These are phyloP conservation scores for Hystrix brachyura DNA, from an alignment of 2,113 vertebrate species.

Conservation along the genomic window DNA sequence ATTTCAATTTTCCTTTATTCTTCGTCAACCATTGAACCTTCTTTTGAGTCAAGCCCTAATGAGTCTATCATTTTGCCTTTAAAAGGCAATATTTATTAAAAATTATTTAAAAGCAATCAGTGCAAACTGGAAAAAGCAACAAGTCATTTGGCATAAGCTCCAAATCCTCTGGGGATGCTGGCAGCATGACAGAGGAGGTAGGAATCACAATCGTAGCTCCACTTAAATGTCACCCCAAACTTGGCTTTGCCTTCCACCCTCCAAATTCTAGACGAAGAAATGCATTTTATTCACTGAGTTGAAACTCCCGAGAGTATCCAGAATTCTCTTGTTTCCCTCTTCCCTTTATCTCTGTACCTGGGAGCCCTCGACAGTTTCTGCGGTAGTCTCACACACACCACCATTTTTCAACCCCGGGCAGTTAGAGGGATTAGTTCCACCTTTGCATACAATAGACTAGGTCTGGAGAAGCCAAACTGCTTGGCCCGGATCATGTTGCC, in stretches of 20 bases:
- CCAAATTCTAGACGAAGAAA: constrained; percentile 26
- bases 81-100: constrained; percentile 8
- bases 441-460: neutral
- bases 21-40: neutral
- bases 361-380: neutral
- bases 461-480: neutral
- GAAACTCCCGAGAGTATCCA: constrained; percentile 3
- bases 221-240: neutral
- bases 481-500: neutral
- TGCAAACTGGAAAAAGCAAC: constrained; percentile 1
- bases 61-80: neutral
- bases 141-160: constrained; percentile 42
- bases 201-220: neutral
- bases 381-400: neutral
- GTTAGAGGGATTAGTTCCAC: neutral
- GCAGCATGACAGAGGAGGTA: neutral
- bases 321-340: constrained; percentile 27
- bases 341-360: neutral
- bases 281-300: neutral
- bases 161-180: neutral
- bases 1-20: constrained; percentile 32
- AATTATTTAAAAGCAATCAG: neutral
- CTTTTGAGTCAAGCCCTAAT: neutral
- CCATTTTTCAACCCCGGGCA: neutral
- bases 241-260: constrained; percentile 6